Evolutionary conservation across 2,113 vertebrate genomes (phyloP), one percentile per base, ranked within the genome.

Genomic region (Bos javanicus): DNA sequence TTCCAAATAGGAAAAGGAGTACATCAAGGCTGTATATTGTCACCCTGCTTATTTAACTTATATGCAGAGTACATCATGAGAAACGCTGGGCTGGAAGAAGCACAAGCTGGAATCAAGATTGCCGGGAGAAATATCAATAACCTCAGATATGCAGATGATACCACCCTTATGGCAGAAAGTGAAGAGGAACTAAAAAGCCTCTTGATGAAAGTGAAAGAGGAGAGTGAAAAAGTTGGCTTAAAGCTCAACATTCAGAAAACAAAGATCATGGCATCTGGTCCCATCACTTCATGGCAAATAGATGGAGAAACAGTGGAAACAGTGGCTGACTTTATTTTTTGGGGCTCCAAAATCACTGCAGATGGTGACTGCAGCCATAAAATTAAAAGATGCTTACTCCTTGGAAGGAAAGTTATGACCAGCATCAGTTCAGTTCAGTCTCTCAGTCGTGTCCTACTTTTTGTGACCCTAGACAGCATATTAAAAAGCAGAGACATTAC

Each of bases 21-120:
- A 21, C 0, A 0, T 71, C 64, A 36, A 71, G 64, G 64, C n/a
- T 21, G n/a, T 11, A 36, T 21, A 71, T 21, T 71, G 8, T 36
- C 64, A 71, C n/a, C 17, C n/a, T 36, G n/a, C n/a, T 71, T 36
- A 71, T 36, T 36, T 71, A 71, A 21, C 64, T 71, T 21, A 0
- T 11, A 71, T 2, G n/a, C 64, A 71, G n/a, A 71, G 17, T 1
- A 36, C 64, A 71, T 67, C 17, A 21, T 36, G 64, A 67, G 64
- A 36, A 67, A 36, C 0, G 4, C n/a, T 71, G 64, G 64, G 4
- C n/a, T 71, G 17, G 33, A 36, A 0, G 64, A 36, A 71, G 2
- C 17, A 71, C n/a, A 36, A 67, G 8, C 64, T 71, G n/a, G n/a
- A 71, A 71, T 71, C 64, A 36, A 36, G 33, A 71, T 36, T 71